Base-by-base conservation (phyloP, 2,113 vertebrate genomes). In the Ranitomeya variabilis region DNA sequence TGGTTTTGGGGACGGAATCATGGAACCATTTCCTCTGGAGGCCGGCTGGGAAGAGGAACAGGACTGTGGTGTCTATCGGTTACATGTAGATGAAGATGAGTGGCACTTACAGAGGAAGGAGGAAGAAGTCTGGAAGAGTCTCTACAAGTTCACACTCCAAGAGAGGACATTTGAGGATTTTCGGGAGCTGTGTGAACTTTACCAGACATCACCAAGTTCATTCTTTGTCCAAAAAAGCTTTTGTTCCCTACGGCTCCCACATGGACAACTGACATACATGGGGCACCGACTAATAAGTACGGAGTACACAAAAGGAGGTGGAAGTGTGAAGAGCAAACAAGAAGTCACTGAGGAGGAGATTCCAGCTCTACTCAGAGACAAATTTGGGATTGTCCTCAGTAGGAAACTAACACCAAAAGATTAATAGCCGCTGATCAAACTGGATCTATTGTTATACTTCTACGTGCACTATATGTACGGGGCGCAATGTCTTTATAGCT, bases 121-220 rank as follows among this genome's bases (percentile, higher is more conserved):
- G 52, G 19, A 37, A 1, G 71, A 59, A 4, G 59, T 21, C 10
- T 95, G 93, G 93, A 60, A 7, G 1, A 85, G 83, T 59, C 60
- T 94, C 74, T 96, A 93, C 89, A 95, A 95, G 90, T 96, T 96
- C 89, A 95, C 93, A 0, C 90, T 96, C 0, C 87, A 93, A 15
- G 90, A 92, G n/a, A 73, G 90, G 45, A 12, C 73, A 19, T 55
- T 90, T 87, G 94, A 93, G 23, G 94, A 96, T 67, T 96, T 95
- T 31, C 59, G 8, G 0, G 83, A 90, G 76, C 96, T 95, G 95
- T 96, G 94, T 79, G 66, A 89, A 8, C 96, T 95, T 87, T 95
- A 96, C 78, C 95, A 96, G 91, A 94, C 67, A 37, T 95, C 95
- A 0, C 93, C 92, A 12, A 73, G 89, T 19, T 90, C 91, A 21